Percentiles rank a stretch among this genome's conserved stretches.
These are phyloP conservation scores for Amorpha juglandis DNA, from an alignment of 2,888 invertebrate genomes.

Conservation along the genomic window DNA sequence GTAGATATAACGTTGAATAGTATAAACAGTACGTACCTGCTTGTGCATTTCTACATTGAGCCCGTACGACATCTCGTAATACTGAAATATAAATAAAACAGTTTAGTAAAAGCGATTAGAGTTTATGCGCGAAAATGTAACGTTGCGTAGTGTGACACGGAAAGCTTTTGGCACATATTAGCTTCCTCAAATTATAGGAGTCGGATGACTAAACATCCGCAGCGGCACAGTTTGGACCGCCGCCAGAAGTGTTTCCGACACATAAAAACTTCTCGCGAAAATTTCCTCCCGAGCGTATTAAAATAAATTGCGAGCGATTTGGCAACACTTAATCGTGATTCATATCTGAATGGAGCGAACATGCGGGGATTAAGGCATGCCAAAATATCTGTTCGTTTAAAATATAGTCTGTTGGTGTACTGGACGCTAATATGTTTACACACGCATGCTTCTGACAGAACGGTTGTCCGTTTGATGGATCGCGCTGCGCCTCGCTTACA, in stretches of 20 bases:
- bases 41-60: slow-evolving; percentile 99
- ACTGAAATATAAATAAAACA: slow-evolving; percentile 88
- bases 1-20: background rate
- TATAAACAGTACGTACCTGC: slow-evolving; percentile 87
- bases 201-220: slow-evolving; percentile 82
- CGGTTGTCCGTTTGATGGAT: slow-evolving; percentile 49
- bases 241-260: slow-evolving; percentile 83
- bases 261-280: slow-evolving; percentile 81
- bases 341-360: slow-evolving; percentile 77
- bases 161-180: slow-evolving; percentile 78
- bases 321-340: slow-evolving; percentile 84
- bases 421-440: slow-evolving; percentile 52
- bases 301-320: slow-evolving; percentile 84
- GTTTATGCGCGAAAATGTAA: slow-evolving; percentile 61
- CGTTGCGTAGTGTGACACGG: slow-evolving; percentile 62
- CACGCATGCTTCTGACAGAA: slow-evolving; percentile 51
- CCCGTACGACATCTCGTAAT: slow-evolving; percentile 99
- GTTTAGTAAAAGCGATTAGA: slow-evolving; percentile 65
- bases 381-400: slow-evolving; percentile 68
- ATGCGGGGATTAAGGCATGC: slow-evolving; percentile 73
- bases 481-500: slow-evolving; percentile 27
- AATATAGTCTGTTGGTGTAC: slow-evolving; percentile 56
- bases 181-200: slow-evolving; percentile 79
- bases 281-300: slow-evolving; percentile 81
- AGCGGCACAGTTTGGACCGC: slow-evolving; percentile 71